Percentiles rank a stretch among this genome's conserved stretches.
These are phyloP conservation scores for Gymnocephalus cernua DNA, from an alignment of 2,113 vertebrate species.

Conservation along the genomic window DNA sequence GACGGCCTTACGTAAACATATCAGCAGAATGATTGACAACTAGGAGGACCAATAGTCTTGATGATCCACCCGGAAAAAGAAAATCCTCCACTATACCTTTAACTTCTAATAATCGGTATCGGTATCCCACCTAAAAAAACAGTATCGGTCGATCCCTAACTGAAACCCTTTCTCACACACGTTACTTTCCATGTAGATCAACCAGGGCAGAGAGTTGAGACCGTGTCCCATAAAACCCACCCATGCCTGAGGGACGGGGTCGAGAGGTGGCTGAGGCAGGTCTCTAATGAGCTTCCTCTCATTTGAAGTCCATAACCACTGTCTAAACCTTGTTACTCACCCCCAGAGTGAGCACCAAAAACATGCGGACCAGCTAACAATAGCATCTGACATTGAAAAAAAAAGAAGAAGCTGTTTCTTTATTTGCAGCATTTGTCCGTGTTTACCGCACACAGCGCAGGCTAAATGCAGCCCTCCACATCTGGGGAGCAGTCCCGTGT, in stretches of 20 bases:
- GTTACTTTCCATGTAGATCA: slow-evolving; percentile 28
- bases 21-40: too few species aligned
- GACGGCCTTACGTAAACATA: too few species aligned
- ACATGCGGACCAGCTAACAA: slow-evolving; percentile 55
- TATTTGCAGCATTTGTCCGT: slow-evolving; percentile 64
- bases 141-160: too few species aligned
- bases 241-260: slow-evolving; percentile 29
- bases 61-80: too few species aligned
- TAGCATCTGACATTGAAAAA: slow-evolving; percentile 28
- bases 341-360: slow-evolving; percentile 18
- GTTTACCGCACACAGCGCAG: slow-evolving; percentile 46
- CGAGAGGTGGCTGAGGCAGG: background rate
- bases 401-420: slow-evolving; percentile 26
- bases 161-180: background rate
- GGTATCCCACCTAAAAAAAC: too few species aligned
- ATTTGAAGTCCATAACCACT: slow-evolving; percentile 61
- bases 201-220: slow-evolving; percentile 9
- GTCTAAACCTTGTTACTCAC: slow-evolving; percentile 49
- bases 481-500: slow-evolving; percentile 54
- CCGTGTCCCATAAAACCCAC: slow-evolving; percentile 49
- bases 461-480: slow-evolving; percentile 48
- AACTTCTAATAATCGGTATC: too few species aligned
- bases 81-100: too few species aligned
- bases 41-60: too few species aligned
- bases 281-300: slow-evolving; percentile 67